These are phyloP conservation scores for Chrysotoxum bicinctum DNA, from an alignment of 2,888 invertebrate species.

Conservation along the genomic window DNA sequence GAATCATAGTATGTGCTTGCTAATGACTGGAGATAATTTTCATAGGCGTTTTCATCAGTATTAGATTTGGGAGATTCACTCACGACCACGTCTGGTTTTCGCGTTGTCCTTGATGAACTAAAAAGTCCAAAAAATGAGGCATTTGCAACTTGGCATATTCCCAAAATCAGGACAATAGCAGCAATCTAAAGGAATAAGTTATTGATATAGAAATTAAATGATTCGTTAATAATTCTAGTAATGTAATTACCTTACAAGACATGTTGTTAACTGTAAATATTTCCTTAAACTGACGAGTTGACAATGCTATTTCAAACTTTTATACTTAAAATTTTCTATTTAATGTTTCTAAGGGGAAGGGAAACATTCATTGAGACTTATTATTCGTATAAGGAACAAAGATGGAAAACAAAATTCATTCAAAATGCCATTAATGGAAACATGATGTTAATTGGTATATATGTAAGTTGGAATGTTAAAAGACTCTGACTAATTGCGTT, in stretches of 20 bases:
- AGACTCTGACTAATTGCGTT: slow-evolving; percentile 8
- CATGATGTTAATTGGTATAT: slow-evolving; percentile 4
- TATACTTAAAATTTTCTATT: background rate
- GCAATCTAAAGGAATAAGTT: slow-evolving; percentile 2
- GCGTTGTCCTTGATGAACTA: slow-evolving; percentile 12
- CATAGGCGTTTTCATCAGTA: slow-evolving; percentile 29
- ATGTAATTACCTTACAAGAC: slow-evolving; percentile 24
- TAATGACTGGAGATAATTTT: slow-evolving; percentile 38
- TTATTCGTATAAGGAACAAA: background rate
- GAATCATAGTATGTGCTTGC: slow-evolving; percentile 5
- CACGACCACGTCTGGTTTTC: slow-evolving; percentile 37
- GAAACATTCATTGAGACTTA: background rate
- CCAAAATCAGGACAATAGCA: slow-evolving; percentile 14
- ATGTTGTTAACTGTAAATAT: slow-evolving; percentile 10
- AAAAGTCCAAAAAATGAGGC: slow-evolving; percentile 54
- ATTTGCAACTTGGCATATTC: background rate
- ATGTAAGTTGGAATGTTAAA: background rate
- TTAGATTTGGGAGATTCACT: slow-evolving; percentile 1
- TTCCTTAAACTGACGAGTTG: background rate
- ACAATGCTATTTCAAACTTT: background rate
- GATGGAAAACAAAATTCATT: background rate
- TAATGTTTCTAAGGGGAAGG: background rate
- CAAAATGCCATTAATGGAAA: slow-evolving; percentile 17
- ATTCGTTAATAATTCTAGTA: background rate
- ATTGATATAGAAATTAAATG: background rate